These are phyloP conservation scores for Guaruba guarouba DNA, from an alignment of 2,113 vertebrate genomes.

Conservation along the genomic window DNA sequence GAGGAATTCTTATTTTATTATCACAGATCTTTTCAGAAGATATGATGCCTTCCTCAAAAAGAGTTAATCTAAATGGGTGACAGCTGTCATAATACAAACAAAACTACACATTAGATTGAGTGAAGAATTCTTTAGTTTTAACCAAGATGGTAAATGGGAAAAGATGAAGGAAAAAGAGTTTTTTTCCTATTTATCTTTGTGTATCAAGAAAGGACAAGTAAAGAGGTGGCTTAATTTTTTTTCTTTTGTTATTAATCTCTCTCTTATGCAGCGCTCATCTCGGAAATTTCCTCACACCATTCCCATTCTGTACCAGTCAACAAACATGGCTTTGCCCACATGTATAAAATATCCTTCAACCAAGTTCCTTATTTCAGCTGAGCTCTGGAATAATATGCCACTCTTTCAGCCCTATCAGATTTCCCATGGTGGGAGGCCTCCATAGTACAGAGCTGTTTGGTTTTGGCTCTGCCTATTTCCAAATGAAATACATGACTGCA, in stretches of 20 bases:
- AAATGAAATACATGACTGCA: conserved; percentile 22
- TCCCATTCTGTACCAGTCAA: not conserved
- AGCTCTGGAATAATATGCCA: not conserved
- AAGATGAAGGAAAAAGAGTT: not conserved
- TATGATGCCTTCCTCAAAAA: not conserved
- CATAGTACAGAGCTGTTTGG: not conserved
- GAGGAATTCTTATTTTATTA: not conserved
- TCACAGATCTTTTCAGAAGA: not conserved
- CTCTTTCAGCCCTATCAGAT: not conserved
- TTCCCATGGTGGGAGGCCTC: conserved; percentile 18
- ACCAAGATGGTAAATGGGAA: not conserved
- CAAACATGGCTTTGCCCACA: not conserved
- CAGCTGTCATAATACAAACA: not conserved
- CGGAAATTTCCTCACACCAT: not conserved
- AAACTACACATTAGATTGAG: not conserved
- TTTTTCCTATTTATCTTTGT: not conserved
- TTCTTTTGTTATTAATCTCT: not conserved
- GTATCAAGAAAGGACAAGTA: not conserved
- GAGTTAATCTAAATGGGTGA: not conserved
- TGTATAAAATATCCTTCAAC: not conserved
- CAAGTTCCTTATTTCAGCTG: not conserved
- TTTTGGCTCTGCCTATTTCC: conserved; percentile 12
- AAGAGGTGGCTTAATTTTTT: not conserved
- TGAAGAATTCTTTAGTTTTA: not conserved
- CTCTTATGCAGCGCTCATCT: not conserved